These are phyloP conservation scores for Melitaea cinxia DNA, from an alignment of 1,140 invertebrate genomes.

Conservation along the genomic window DNA sequence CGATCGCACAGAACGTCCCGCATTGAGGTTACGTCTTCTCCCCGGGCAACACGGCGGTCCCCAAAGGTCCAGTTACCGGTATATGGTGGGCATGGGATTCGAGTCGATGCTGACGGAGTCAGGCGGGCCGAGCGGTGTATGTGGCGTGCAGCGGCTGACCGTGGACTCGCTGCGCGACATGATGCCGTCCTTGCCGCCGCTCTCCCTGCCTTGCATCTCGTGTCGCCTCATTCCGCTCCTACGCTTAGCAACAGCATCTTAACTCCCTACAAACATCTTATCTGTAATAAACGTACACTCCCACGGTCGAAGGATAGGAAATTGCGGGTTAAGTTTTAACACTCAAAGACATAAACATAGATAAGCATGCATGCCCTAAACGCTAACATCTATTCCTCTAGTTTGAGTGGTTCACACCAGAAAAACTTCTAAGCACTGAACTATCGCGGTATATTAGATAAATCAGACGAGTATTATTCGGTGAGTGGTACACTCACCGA, in stretches of 20 bases:
- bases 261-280: constrained; percentile 69
- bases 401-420: constrained; percentile 52
- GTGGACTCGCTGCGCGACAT: constrained; percentile 77
- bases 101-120: constrained; percentile 90
- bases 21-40: constrained; percentile 53
- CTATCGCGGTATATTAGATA: constrained; percentile 43
- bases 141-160: constrained; percentile 71
- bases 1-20: constrained; percentile 37
- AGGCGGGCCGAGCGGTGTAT: constrained; percentile 74
- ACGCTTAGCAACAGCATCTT: constrained; percentile 72
- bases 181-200: constrained; percentile 61
- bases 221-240: constrained; percentile 69
- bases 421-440: constrained; percentile 66
- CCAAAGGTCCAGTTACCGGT: constrained; percentile 84
- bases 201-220: constrained; percentile 73
- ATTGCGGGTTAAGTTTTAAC: constrained; percentile 58
- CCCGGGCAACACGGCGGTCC: constrained; percentile 39
- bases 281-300: constrained; percentile 70
- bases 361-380: constrained; percentile 76
- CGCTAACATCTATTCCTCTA: constrained; percentile 72
- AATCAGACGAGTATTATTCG: constrained; percentile 11
- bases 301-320: constrained; percentile 58
- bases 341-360: constrained; percentile 70
- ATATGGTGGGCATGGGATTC: constrained; percentile 90
- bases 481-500: constrained; percentile 60